Evolutionary conservation across 2,113 vertebrate species (phyloP).

Genomic region (Bucco capensis): DNA sequence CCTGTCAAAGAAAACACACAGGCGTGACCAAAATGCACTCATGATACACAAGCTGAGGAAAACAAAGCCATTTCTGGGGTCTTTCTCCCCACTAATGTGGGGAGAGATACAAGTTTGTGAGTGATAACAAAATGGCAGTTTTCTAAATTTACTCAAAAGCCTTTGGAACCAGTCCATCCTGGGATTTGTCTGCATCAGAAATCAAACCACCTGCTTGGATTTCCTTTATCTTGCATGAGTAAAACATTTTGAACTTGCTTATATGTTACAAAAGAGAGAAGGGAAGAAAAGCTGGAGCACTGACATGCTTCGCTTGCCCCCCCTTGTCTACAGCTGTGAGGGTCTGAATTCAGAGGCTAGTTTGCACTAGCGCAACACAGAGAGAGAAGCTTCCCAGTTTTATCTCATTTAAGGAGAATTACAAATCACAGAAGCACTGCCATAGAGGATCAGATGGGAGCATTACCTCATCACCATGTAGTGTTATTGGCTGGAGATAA

Average conservation of each 20-base stretch:
- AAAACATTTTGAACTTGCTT: neutral
- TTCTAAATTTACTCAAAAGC: neutral
- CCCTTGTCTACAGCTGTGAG: neutral
- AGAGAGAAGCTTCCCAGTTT: neutral
- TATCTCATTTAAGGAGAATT: neutral
- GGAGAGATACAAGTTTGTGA: neutral
- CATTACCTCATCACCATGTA: slow-evolving; percentile 2
- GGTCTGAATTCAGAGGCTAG: neutral
- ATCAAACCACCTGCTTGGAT: neutral
- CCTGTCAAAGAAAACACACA: neutral
- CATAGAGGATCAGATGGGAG: neutral
- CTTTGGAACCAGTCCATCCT: neutral
- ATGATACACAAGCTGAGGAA: neutral
- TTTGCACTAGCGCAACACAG: neutral
- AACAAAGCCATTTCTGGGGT: neutral
- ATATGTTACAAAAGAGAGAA: neutral
- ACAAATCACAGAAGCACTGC: neutral
- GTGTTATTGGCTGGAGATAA: slow-evolving; percentile 47
- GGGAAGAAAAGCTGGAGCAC: neutral
- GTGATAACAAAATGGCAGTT: neutral
- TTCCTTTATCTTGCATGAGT: neutral
- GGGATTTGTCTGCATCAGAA: neutral
- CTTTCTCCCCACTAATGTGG: neutral
- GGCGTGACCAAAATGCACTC: neutral
- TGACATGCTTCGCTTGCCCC: neutral